phyloP scores from a whole-genome alignment of 2,888 invertebrate species.

The Agrochola macilenta region DNA sequence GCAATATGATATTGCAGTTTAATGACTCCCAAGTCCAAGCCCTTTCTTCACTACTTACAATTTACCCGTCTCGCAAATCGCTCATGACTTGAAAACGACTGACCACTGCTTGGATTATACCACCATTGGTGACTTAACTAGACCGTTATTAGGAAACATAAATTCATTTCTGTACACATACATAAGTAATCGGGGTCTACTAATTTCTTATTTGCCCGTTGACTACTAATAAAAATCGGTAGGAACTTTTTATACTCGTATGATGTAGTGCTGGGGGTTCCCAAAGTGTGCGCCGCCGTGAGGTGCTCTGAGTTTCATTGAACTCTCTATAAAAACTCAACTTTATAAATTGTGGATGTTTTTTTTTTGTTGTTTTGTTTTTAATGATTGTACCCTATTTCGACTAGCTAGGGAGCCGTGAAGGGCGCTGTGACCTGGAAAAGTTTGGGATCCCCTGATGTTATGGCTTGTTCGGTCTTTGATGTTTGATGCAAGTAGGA shows the following conservation, averaged over 20 bases:
- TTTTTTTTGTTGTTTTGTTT: too few species aligned
- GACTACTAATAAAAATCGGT: conserved; percentile 2
- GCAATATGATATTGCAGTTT: not conserved
- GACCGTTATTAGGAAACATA: conserved; percentile 61
- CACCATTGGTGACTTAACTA: not conserved
- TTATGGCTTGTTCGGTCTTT: not conserved
- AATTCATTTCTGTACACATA: conserved; percentile 56
- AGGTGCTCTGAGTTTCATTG: too few species aligned
- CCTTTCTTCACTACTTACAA: not conserved
- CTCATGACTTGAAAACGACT: conserved; percentile 27
- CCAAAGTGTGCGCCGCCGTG: too few species aligned
- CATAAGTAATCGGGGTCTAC: conserved; percentile 8
- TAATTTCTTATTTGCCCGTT: conserved; percentile 38
- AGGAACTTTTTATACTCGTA: conserved; percentile 1
- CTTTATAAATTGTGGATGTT: too few species aligned
- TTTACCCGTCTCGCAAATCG: not conserved
- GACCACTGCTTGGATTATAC: conserved; percentile 20
- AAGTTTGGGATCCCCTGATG: too few species aligned
- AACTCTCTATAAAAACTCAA: too few species aligned
- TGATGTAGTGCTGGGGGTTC: not conserved
- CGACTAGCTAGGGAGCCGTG: too few species aligned
- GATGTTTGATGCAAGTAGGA: conserved; percentile 12
- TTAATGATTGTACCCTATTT: too few species aligned
- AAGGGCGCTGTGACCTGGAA: too few species aligned
- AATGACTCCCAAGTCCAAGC: not conserved